These are phyloP conservation scores for Metopolophium dirhodum DNA, from an alignment of 1,140 invertebrate species.

Conservation along the genomic window DNA sequence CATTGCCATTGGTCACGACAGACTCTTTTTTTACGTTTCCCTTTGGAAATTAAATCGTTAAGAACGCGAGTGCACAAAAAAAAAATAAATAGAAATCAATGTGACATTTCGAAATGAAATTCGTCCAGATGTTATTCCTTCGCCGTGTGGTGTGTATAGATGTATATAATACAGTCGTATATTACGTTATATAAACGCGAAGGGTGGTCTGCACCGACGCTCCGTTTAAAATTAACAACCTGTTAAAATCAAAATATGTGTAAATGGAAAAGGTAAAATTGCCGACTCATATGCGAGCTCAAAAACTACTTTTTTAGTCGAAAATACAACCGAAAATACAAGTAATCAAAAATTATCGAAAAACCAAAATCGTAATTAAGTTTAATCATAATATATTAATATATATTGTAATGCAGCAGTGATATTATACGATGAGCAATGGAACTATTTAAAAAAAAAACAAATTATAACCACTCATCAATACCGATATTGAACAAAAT, in stretches of 20 bases:
- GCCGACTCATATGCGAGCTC: no score
- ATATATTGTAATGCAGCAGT: no score
- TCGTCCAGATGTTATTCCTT: constrained; percentile 46
- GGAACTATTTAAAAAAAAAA: not conserved
- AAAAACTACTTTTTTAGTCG: not conserved
- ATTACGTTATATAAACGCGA: not conserved
- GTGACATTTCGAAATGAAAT: constrained; percentile 53
- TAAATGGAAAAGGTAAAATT: not conserved
- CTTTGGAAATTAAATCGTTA: constrained; percentile 57
- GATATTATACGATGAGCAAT: not conserved
- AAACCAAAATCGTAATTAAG: not conserved
- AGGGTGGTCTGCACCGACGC: not conserved
- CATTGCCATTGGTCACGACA: constrained; percentile 44
- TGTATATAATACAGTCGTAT: not conserved
- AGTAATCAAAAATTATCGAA: not conserved
- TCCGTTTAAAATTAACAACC: not conserved
- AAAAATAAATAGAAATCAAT: constrained; percentile 44
- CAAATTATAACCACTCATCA: not conserved
- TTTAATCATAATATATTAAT: no score
- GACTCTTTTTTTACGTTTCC: constrained; percentile 50
- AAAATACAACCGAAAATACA: not conserved
- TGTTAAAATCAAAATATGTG: not conserved
- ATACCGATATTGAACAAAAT: not conserved
- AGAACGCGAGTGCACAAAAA: constrained; percentile 37
- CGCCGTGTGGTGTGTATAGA: not conserved